Conservation (phyloP, 1,140 invertebrate genomes). For the Drosophila melanica region DNA sequence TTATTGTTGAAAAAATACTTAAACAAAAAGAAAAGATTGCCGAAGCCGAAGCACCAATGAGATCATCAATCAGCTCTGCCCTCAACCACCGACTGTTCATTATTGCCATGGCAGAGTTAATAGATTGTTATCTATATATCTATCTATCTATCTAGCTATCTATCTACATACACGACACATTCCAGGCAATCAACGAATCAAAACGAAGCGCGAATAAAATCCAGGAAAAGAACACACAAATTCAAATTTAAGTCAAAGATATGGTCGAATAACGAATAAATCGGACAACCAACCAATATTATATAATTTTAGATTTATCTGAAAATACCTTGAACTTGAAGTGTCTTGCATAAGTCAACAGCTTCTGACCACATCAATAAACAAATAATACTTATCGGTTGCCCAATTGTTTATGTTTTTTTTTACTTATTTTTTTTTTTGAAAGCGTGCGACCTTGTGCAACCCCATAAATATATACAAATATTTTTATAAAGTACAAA, state of each 20-base stretch:
- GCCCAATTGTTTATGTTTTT: not conserved
- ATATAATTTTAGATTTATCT: not conserved
- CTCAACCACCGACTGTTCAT: not conserved
- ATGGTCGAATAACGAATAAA: slow-evolving; percentile 21
- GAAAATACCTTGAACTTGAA: slow-evolving; percentile 27
- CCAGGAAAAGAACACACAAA: slow-evolving; percentile 28
- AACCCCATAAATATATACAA: no score
- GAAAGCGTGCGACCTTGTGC: not conserved
- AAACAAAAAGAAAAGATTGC: slow-evolving; percentile 6
- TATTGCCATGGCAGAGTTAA: slow-evolving; percentile 14
- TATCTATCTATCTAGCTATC: no score
- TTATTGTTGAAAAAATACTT: slow-evolving; percentile 24
- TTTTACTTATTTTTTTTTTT: not conserved
- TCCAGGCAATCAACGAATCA: slow-evolving; percentile 64
- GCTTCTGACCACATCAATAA: not conserved
- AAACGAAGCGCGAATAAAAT: slow-evolving; percentile 33
- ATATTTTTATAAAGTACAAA: no score
- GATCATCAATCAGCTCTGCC: slow-evolving; percentile 46
- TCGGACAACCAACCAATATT: not conserved
- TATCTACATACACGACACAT: slow-evolving; percentile 46
- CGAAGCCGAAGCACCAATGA: slow-evolving; percentile 30
- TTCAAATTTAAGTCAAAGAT: slow-evolving; percentile 27
- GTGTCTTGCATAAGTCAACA: not conserved
- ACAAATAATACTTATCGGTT: not conserved
- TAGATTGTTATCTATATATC: slow-evolving; percentile 32